A percentile compares a stretch with the other conserved stretches of the same genome.
These are phyloP conservation scores for Seira musarum DNA, from an alignment of 2,888 invertebrate genomes.

Conservation along the genomic window DNA sequence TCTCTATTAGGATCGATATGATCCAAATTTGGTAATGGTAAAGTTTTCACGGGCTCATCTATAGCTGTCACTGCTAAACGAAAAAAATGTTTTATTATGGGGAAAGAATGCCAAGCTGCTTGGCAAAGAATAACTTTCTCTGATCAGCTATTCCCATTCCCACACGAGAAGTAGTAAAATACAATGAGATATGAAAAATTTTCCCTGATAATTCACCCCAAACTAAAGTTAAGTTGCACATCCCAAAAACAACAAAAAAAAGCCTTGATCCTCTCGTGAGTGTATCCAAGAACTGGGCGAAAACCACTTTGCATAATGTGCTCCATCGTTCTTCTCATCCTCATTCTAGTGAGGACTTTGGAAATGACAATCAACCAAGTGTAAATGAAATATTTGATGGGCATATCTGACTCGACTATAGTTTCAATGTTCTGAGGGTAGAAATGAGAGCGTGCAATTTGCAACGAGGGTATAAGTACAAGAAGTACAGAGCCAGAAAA, in stretches of 20 bases:
- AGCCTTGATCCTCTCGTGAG: too few species aligned
- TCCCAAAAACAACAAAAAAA: background rate
- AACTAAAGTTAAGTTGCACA: background rate
- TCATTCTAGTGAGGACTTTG: conserved; percentile 18
- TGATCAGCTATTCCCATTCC: conserved; percentile 33
- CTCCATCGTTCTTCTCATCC: too few species aligned
- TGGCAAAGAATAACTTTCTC: conserved; percentile 40
- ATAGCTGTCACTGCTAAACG: conserved; percentile 43
- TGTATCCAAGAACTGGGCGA: too few species aligned
- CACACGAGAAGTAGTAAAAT: background rate
- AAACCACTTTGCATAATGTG: conserved; percentile 44
- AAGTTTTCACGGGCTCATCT: conserved; percentile 37
- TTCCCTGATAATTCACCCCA: background rate
- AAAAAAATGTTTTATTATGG: conserved; percentile 57
- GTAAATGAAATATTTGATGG: conserved; percentile 49
- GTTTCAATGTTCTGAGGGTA: background rate
- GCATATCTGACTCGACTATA: background rate
- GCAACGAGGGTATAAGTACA: too few species aligned
- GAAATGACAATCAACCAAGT: conserved; percentile 34
- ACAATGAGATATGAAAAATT: conserved; percentile 9
- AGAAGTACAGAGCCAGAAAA: too few species aligned
- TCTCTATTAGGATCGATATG: conserved; percentile 46
- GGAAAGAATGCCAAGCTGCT: conserved; percentile 54
- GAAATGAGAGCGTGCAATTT: background rate
- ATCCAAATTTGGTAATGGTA: conserved; percentile 42